Base-by-base conservation (phyloP, 35 echinoderm and acorn worm species). In the Ophiothrix spiculata region DNA sequence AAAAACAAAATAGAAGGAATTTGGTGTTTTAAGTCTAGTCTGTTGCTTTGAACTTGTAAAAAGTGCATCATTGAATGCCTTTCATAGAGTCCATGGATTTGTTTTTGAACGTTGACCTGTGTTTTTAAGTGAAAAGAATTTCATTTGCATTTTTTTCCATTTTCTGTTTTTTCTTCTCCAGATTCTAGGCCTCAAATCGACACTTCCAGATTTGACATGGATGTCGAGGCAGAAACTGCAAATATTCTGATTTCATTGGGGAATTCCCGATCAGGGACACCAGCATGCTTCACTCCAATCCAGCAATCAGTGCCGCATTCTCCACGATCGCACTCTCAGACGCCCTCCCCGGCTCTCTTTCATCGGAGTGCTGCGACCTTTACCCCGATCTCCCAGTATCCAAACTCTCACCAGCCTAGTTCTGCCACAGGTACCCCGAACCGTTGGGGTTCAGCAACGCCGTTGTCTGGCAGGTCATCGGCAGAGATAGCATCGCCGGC, bases 171-270 rank as follows among this genome's bases (percentile, higher is more conserved):
- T 33, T 75, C 46, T 69, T 23, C 77, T 75, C 4, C 75, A 98
- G 95, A 98, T 87, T 98, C 95, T 28, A 85, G 91, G 75, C 88
- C 95, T 35, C 95, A 93, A 81, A 98, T 98, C 40, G 95, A 98
- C 31, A 85, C 91, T 17, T 88, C 91, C 25, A 98, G 91, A 77
- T 98, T 98, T 93, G 95, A 98, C 82, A 98, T 90, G 76, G 95
- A 98, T 42, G n/a, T n/a, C n/a, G 95, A 98, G 40, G 85, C 91
- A 2, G 95, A 98, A 87, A 89, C 95, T 11, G 95, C 95, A 54
- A 93, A 91, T 69, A 93, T 98, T 39, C 81, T 98, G 35, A 88
- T 98, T 1, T 90, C 87, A 37, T 75, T 94, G 4, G 93, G 91
- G 35, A 75, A 90, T 29, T 98, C 95, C 2, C 77, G 92, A 28